These are phyloP conservation scores for Corythornis leucogaster DNA, from an alignment of 2,797 vertebrate species.

Conservation along the genomic window DNA sequence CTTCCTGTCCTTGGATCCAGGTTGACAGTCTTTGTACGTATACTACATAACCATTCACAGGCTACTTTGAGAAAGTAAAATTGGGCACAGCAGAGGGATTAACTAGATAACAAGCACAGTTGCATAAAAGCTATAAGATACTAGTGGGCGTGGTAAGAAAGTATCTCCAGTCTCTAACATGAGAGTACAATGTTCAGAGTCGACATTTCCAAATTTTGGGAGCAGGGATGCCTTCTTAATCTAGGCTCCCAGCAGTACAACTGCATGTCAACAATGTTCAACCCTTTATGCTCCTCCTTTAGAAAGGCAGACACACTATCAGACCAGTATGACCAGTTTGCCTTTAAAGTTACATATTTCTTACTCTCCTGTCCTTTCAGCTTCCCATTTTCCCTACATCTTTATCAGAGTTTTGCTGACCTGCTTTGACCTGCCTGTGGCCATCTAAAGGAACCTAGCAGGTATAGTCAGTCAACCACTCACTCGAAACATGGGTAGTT, in stretches of 20 bases:
- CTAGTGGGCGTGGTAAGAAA: not conserved
- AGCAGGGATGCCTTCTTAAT: not conserved
- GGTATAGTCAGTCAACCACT: not conserved
- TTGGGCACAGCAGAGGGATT: not conserved
- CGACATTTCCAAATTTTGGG: not conserved
- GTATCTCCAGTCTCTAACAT: not conserved
- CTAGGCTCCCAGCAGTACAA: not conserved
- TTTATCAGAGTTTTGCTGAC: not conserved
- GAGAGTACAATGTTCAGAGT: not conserved
- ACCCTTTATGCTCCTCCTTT: not conserved
- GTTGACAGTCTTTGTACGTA: not conserved
- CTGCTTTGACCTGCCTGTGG: not conserved
- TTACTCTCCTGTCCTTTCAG: not conserved
- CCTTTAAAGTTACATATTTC: not conserved
- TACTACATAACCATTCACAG: not conserved
- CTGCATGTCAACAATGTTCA: not conserved
- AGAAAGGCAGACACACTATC: not conserved
- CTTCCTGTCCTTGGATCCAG: not conserved
- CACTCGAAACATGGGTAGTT: not conserved
- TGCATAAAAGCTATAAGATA: not conserved
- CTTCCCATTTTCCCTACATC: not conserved
- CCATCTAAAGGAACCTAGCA: not conserved
- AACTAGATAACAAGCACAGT: not conserved
- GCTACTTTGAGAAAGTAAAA: not conserved
- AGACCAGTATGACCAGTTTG: not conserved